phyloP scores from a whole-genome alignment of 2,797 vertebrate genomes.

The Jordanella pulchra region DNA sequence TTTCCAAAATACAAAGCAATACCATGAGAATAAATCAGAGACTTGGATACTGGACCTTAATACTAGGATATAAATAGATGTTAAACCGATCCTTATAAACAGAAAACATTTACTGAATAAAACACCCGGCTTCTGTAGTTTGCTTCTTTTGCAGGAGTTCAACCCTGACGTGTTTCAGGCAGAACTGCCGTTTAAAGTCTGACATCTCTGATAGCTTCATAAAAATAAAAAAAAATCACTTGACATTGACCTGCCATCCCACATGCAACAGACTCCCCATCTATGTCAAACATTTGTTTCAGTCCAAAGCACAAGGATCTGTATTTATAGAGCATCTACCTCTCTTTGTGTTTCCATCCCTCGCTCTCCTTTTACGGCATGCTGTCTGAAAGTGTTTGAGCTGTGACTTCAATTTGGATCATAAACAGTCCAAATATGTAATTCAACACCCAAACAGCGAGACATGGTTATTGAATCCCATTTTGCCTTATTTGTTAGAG shows the following conservation, averaged over 20 bases:
- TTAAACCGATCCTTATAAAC: neutral
- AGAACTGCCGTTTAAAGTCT: neutral
- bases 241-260: conserved; percentile 10
- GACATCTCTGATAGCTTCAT: neutral
- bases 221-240: conserved; percentile 18
- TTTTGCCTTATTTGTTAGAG: neutral
- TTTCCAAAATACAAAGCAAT: too few species aligned
- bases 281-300: conserved; percentile 10
- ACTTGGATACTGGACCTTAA: neutral
- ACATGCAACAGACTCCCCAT: neutral
- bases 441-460: neutral
- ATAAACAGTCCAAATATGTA: conserved; percentile 12
- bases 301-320: neutral
- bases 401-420: conserved; percentile 28
- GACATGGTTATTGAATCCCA: neutral
- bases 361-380: conserved; percentile 36
- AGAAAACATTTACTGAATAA: neutral
- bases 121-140: neutral
- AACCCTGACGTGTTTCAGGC: neutral
- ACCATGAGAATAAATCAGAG: neutral
- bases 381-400: conserved; percentile 28
- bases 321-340: conserved; percentile 1
- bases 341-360: conserved; percentile 16
- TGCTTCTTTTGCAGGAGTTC: neutral
- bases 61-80: neutral